These are phyloP conservation scores for Acanthiza pusilla DNA, from an alignment of 2,797 vertebrate genomes.

Conservation along the genomic window DNA sequence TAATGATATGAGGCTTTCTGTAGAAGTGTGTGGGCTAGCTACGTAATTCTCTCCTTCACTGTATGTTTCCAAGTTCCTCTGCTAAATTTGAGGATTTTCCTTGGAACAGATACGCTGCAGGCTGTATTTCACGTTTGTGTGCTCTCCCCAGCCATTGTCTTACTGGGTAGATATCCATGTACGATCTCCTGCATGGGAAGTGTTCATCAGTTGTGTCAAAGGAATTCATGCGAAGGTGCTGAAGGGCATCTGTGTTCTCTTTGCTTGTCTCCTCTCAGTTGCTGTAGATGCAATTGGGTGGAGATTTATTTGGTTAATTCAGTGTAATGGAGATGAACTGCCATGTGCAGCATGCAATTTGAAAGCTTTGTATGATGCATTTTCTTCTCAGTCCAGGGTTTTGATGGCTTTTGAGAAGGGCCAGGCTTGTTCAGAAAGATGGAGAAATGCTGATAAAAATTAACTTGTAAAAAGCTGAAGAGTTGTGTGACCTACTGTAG, in stretches of 20 bases:
- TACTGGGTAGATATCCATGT: not conserved
- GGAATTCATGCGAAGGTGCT: not conserved
- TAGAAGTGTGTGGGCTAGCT: not conserved
- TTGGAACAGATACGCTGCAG: not conserved
- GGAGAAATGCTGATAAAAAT: not conserved
- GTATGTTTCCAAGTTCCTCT: not conserved
- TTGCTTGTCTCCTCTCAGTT: not conserved
- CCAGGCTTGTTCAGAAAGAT: not conserved
- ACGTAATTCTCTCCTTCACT: not conserved
- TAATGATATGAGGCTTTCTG: not conserved
- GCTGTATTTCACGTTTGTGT: not conserved
- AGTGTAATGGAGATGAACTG: not conserved
- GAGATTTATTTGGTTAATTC: not conserved
- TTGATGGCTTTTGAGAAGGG: not conserved
- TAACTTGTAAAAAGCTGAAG: not conserved
- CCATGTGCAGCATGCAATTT: rapidly evolving
- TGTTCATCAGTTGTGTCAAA: not conserved
- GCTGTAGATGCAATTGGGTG: not conserved
- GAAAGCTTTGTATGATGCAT: not conserved
- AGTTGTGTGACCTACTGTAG: not conserved
- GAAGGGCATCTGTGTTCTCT: not conserved
- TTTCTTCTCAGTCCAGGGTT: not conserved
- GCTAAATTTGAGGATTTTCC: not conserved
- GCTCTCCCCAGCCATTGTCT: not conserved
- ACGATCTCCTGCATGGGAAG: not conserved